Base-by-base conservation (phyloP, 2,113 vertebrate species). In the Psittacara wagleri region DNA sequence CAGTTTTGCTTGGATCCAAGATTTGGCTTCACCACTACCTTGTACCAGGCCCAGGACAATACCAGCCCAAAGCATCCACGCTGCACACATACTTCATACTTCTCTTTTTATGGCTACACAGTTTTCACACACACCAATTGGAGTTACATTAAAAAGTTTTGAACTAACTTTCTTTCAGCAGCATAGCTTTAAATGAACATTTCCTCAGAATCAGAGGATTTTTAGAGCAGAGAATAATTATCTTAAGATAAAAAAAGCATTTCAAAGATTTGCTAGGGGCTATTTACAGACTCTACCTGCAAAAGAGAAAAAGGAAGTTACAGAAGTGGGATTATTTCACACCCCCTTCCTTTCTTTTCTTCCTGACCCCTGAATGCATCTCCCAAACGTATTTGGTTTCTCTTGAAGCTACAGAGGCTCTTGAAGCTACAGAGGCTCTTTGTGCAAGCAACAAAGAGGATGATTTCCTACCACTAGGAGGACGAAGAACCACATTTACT, bases 1-100 rank as follows among this genome's bases (percentile, higher is more conserved):
- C 86, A 93, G 86, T 93, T 97, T 86, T 87, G 20, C 61, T 97
- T 95, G 95, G 85, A 96, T 78, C 54, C 41, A 23, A 96, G 92
- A 73, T 79, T 81, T 92, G 83, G 90, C 84, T 97, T 92, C 29
- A 7, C 23, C 6, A 41, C 12, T 39, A 8, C 29, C 24, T 79
- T 62, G 27, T 6, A 79, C 28, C 25, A 39, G 46, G 89, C 75
- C 64, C 28, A 49, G 80, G 54, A 92, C 44, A 95, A 70, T 9
- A 68, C 9, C 22, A 86, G 84, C 62, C 83, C 63, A 46, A 61
- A 93, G 44, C 24, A 39, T 4, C 33, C 69, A 64, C 2, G 5
- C 39, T 49, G 33, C 80, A 52, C 51, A 72, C 63, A 35, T 27
- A 43, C 6, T 70, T 88, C 49, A 49, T n/a, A 41, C 9, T 37